These are phyloP conservation scores for Philypnodon macrostomus DNA, from an alignment of 2,797 vertebrate genomes.

Conservation along the genomic window DNA sequence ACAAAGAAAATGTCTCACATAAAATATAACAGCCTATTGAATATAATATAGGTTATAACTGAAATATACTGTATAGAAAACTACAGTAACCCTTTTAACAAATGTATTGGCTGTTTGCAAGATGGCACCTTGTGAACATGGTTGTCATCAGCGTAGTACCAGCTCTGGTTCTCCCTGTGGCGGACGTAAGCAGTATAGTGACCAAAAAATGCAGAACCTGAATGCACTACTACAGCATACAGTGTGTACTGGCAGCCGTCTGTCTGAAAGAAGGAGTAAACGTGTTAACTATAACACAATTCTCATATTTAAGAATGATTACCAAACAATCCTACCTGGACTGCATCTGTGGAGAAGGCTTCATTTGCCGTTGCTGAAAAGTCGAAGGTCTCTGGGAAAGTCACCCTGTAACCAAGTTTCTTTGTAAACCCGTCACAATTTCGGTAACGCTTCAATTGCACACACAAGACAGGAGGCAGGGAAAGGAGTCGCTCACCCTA, in stretches of 20 bases:
- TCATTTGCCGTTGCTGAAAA: conserved; percentile 19
- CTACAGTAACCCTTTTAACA: too few species aligned
- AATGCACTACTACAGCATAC: conserved; percentile 73
- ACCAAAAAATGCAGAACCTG: conserved; percentile 40
- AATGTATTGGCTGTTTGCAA: neutral
- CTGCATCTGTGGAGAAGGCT: conserved; percentile 24
- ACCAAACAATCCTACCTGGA: conserved; percentile 34
- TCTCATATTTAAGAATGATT: neutral
- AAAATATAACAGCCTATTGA: neutral
- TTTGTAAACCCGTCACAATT: neutral
- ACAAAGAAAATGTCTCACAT: neutral
- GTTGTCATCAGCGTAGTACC: conserved; percentile 70
- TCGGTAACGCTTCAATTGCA: conserved; percentile 73
- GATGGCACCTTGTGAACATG: conserved; percentile 27
- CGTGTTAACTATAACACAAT: neutral
- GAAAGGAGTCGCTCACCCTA: conserved; percentile 62
- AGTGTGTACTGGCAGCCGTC: conserved; percentile 59
- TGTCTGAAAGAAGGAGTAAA: conserved; percentile 39
- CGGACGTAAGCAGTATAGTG: conserved; percentile 74
- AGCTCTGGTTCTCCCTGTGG: conserved; percentile 13
- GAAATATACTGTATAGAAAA: too few species aligned
- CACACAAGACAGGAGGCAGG: conserved; percentile 67
- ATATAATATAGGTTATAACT: neutral
- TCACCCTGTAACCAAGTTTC: conserved; percentile 60
- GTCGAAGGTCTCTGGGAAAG: conserved; percentile 65